Percentiles rank a stretch among this genome's conserved stretches.
Evolutionary conservation across 2,797 vertebrate species (phyloP).

Genomic region (Urocyon cinereoargenteus): DNA sequence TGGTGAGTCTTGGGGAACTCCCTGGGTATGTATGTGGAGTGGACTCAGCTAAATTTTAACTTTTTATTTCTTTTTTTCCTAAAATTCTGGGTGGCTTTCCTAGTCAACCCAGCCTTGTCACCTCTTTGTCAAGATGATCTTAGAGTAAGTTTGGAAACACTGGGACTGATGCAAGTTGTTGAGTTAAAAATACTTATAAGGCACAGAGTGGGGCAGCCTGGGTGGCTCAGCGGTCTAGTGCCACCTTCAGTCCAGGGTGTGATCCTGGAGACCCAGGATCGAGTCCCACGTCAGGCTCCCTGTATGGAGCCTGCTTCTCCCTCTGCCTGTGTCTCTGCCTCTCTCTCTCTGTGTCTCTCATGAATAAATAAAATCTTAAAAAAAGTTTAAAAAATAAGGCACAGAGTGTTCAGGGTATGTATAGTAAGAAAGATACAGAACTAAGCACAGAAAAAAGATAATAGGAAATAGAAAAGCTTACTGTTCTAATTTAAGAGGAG

Average conservation of each 20-base stretch:
- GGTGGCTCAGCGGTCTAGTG: too few species aligned
- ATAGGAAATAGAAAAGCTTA: constrained; percentile 42
- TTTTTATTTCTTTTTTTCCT: background rate
- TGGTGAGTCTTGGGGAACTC: constrained; percentile 90
- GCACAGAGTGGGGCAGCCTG: constrained; percentile 7
- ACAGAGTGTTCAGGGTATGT: background rate
- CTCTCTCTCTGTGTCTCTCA: too few species aligned
- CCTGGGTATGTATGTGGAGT: rapidly evolving
- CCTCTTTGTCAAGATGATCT: constrained; percentile 15
- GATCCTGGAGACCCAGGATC: too few species aligned
- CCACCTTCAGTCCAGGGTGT: too few species aligned
- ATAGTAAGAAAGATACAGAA: constrained; percentile 25
- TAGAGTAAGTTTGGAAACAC: constrained; percentile 31
- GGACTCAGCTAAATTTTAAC: constrained; percentile 35
- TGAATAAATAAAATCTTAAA: too few species aligned
- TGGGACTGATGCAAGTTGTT: constrained; percentile 29
- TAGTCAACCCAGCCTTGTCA: background rate
- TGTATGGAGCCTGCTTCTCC: too few species aligned
- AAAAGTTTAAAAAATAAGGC: constrained; percentile 7
- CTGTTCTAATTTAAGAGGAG: constrained; percentile 58
- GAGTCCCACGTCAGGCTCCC: too few species aligned
- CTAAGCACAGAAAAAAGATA: constrained; percentile 54
- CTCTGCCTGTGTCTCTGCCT: too few species aligned
- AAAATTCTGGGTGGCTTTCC: constrained; percentile 10
- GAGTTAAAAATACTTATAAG: constrained; percentile 6